Conservation (phyloP, 2,113 vertebrate genomes). For the Trematocara nigrifrons region DNA sequence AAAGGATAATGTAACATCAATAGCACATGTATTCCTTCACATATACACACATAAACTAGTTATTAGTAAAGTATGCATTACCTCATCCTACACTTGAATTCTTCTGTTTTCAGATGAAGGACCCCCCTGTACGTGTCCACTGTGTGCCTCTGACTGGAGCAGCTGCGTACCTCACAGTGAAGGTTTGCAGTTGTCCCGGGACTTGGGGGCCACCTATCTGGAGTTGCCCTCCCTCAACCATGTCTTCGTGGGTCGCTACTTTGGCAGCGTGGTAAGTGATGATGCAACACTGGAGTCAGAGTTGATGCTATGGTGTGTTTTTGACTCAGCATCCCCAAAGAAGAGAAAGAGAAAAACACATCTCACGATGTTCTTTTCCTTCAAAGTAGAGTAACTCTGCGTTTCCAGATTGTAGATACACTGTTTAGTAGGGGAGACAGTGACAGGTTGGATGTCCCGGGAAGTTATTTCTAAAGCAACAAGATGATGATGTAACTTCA, state of each 20-base stretch:
- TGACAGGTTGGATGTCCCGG: background rate
- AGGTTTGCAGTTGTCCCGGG: conserved; percentile 89
- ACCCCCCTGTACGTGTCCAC: conserved; percentile 86
- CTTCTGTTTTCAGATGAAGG: conserved; percentile 73
- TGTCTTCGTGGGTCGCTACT: conserved; percentile 90
- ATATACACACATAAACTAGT: background rate
- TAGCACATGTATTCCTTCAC: background rate
- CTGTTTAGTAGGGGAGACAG: background rate
- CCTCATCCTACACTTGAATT: background rate
- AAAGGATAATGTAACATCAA: background rate
- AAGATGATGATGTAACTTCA: background rate
- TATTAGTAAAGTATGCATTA: background rate
- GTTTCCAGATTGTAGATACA: background rate
- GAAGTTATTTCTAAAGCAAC: background rate
- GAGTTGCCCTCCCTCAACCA: conserved; percentile 89
- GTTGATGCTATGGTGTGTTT: background rate
- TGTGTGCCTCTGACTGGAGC: conserved; percentile 89
- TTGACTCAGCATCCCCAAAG: background rate
- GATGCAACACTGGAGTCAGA: background rate
- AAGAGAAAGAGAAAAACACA: background rate
- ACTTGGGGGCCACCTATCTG: conserved; percentile 90
- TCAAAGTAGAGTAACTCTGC: background rate
- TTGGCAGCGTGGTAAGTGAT: conserved; percentile 88
- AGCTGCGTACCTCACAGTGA: conserved; percentile 87
- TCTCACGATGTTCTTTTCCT: background rate